phyloP scores from a whole-genome alignment of 2,797 vertebrate species.

The Sebastes variabilis region DNA sequence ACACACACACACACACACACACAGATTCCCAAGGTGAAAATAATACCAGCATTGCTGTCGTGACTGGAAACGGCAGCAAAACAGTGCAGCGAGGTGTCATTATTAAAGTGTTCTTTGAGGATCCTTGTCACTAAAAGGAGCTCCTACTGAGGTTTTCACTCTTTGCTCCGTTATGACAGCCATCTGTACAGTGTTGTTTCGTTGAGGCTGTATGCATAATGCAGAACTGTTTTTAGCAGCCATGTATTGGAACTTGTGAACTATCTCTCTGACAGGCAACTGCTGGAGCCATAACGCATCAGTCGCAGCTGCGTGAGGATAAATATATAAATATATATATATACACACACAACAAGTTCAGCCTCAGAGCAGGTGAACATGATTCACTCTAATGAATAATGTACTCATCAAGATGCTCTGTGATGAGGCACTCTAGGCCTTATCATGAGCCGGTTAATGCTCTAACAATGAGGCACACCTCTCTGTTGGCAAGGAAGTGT shows the following conservation, averaged over 20 bases:
- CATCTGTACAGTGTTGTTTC: background rate
- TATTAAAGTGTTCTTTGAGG: slow-evolving; percentile 9
- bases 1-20: background rate
- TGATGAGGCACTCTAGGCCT: background rate
- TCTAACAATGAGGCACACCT: background rate
- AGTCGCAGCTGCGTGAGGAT: background rate
- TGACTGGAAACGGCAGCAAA: background rate
- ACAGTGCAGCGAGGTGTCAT: background rate
- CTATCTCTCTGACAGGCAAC: background rate
- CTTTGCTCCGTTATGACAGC: background rate
- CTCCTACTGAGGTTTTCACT: background rate
- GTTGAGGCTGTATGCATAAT: background rate
- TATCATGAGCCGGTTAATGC: background rate
- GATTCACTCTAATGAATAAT: background rate
- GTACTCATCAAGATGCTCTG: background rate
- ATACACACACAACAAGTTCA: background rate
- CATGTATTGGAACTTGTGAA: background rate
- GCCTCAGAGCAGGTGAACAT: background rate
- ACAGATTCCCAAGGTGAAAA: background rate
- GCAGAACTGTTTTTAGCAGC: background rate
- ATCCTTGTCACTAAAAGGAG: slow-evolving; percentile 3
- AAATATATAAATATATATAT: background rate
- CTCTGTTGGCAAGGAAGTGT: background rate
- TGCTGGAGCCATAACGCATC: background rate
- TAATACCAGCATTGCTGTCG: background rate